Percentiles rank a stretch among this genome's conserved stretches.
Conservation (phyloP, 2,113 vertebrate species). For the Poecile atricapillus region DNA sequence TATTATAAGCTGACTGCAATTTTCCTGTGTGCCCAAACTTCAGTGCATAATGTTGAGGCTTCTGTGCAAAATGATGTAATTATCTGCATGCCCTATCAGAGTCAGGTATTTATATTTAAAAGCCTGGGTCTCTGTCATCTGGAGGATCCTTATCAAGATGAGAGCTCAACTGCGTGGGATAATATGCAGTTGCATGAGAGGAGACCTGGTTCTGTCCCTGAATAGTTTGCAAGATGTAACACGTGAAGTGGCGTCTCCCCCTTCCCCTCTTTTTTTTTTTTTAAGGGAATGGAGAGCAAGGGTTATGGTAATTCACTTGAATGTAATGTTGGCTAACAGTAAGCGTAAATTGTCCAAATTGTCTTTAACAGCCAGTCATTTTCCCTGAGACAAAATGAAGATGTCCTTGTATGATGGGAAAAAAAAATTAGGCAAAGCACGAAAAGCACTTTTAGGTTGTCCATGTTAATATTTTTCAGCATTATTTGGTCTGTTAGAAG, state of each 20-base stretch:
- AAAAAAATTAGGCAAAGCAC: neutral
- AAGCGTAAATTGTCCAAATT: neutral
- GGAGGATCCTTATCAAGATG: slow-evolving; percentile 52
- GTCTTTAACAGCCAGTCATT: neutral
- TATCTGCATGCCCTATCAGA: slow-evolving; percentile 40
- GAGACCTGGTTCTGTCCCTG: slow-evolving; percentile 45
- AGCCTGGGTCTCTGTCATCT: slow-evolving; percentile 25
- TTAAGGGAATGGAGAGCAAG: slow-evolving; percentile 16
- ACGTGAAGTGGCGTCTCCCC: slow-evolving; percentile 2
- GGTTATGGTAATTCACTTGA: neutral
- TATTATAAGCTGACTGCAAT: slow-evolving; percentile 6
- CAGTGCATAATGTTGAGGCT: neutral
- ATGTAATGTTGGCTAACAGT: neutral
- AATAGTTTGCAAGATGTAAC: slow-evolving; percentile 51
- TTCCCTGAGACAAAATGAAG: neutral
- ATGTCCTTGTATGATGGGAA: neutral
- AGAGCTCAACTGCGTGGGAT: slow-evolving; percentile 54
- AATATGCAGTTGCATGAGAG: slow-evolving; percentile 23
- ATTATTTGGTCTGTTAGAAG: neutral
- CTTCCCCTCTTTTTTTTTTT: neutral
- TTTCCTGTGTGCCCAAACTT: neutral
- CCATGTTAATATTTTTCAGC: neutral
- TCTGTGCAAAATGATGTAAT: slow-evolving; percentile 5
- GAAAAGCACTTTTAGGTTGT: neutral
- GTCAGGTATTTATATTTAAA: slow-evolving; percentile 56